Percentiles rank a stretch among this genome's conserved stretches.
Evolutionary conservation across 2,888 invertebrate genomes (phyloP).

Genomic region (Tenthredo scrophulariae): DNA sequence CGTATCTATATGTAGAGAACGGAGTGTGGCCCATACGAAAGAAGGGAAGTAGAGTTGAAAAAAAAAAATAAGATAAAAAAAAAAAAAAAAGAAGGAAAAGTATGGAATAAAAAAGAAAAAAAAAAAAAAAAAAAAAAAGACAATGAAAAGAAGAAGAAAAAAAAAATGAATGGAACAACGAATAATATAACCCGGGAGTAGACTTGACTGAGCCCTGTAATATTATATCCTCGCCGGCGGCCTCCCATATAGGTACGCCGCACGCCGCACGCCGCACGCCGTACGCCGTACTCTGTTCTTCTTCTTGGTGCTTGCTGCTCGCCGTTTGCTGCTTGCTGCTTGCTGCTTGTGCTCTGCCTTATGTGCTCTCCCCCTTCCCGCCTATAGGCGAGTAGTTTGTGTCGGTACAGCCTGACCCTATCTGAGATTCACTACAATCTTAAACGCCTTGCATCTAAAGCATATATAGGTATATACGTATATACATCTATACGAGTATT

Average conservation of each 20-base stretch:
- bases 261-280: slow-evolving; percentile 17
- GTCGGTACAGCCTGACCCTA: slow-evolving; percentile 13
- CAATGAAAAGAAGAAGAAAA: neutral
- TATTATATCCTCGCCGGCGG: slow-evolving; percentile 70
- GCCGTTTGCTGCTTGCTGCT: neutral
- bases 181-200: slow-evolving; percentile 46
- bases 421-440: neutral
- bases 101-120: neutral
- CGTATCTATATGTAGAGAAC: neutral
- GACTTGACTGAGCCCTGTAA: slow-evolving; percentile 68
- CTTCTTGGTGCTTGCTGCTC: neutral
- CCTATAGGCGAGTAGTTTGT: neutral
- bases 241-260: slow-evolving; percentile 41
- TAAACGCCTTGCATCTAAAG: neutral
- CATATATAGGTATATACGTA: neutral
- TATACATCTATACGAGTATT: neutral
- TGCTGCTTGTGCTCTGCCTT: neutral
- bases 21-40: neutral
- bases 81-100: neutral
- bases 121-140: neutral
- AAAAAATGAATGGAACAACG: slow-evolving; percentile 27
- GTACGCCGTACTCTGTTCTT: slow-evolving; percentile 12
- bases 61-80: neutral
- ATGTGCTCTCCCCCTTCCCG: neutral
- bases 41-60: neutral